Evolutionary conservation across 2,797 vertebrate species (phyloP).

Genomic region (Macrochelys suwanniensis): DNA sequence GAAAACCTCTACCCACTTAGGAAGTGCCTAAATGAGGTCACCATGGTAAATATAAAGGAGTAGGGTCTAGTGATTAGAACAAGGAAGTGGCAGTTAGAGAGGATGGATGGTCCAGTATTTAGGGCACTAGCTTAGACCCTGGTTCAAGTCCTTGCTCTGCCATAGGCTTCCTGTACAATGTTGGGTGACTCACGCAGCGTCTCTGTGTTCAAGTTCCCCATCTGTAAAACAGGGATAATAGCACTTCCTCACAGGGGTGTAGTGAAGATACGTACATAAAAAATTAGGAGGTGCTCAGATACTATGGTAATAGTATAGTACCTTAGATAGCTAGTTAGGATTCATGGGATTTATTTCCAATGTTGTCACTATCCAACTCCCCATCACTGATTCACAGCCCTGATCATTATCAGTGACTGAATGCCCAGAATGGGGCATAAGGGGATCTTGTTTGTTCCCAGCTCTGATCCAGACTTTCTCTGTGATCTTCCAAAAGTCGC

Average conservation of each 20-base stretch:
- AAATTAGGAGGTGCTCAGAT: neutral
- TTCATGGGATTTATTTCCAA: neutral
- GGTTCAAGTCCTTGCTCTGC: neutral
- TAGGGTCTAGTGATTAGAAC: neutral
- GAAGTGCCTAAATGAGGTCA: conserved; percentile 20
- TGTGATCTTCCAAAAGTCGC: neutral
- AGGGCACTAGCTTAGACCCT: neutral
- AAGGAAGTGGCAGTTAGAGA: neutral
- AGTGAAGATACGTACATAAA: neutral
- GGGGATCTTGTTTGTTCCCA: neutral
- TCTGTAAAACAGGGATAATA: neutral
- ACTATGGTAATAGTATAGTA: neutral
- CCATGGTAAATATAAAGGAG: neutral
- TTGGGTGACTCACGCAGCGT: neutral
- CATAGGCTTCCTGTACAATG: accelerated
- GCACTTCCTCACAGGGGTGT: neutral
- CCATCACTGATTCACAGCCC: neutral
- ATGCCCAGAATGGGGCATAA: neutral
- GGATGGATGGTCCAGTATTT: neutral
- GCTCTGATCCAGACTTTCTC: neutral
- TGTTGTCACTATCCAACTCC: neutral
- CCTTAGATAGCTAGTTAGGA: neutral
- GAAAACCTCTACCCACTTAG: neutral
- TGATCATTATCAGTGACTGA: neutral
- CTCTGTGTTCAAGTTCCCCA: neutral